Evolutionary conservation across 2,888 invertebrate genomes (phyloP).

Genomic region (Eucera pruinosa): DNA sequence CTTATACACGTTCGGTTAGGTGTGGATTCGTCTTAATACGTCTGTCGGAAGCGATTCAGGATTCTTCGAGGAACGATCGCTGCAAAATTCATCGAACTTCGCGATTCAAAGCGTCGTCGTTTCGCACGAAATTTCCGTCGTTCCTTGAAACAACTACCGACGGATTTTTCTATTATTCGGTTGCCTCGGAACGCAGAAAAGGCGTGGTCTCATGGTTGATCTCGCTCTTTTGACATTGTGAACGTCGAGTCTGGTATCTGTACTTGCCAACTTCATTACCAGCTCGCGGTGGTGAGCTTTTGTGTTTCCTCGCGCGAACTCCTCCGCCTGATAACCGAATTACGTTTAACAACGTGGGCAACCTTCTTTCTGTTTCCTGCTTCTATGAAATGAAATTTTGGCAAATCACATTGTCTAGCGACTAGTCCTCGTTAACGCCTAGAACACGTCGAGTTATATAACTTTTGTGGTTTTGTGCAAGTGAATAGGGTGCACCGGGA

Average conservation of each 20-base stretch:
- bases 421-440: background rate
- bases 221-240: conserved; percentile 33
- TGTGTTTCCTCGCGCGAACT: conserved; percentile 13
- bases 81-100: conserved; percentile 16
- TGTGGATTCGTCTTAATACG: background rate
- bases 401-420: background rate
- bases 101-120: background rate
- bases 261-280: conserved; percentile 53
- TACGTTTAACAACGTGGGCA: conserved; percentile 24
- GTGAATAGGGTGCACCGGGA: background rate
- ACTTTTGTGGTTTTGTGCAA: background rate
- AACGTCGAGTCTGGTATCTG: conserved; percentile 43
- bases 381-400: background rate
- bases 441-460: background rate
- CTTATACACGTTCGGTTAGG: background rate
- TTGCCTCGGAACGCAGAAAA: conserved; percentile 19
- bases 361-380: background rate
- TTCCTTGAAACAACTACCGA: conserved; percentile 26
- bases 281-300: conserved; percentile 37
- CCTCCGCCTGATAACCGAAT: conserved; percentile 49
- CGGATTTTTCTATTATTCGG: conserved; percentile 33
- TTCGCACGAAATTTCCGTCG: conserved; percentile 13
- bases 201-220: conserved; percentile 23
- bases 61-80: background rate
- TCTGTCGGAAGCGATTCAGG: background rate